Conservation (phyloP, 2,797 vertebrate genomes). For the Holocentrus rufus region DNA sequence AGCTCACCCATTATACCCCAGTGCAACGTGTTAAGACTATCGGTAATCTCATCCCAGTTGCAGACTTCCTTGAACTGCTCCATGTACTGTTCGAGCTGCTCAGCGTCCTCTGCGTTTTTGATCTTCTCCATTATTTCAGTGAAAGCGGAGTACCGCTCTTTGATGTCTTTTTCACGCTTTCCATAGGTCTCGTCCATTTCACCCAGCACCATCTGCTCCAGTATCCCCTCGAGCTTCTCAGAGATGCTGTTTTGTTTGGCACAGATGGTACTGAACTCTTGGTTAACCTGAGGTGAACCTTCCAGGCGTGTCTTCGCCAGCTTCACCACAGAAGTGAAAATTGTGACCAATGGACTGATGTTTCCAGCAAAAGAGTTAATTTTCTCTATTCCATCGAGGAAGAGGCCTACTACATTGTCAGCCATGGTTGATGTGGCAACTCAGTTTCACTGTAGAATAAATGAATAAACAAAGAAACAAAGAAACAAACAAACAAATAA, state of each 20-base stretch:
- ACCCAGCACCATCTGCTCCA: slow-evolving; percentile 50
- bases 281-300: slow-evolving; percentile 37
- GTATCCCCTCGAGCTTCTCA: slow-evolving; percentile 47
- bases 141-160: slow-evolving; percentile 61
- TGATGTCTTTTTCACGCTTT: slow-evolving; percentile 63
- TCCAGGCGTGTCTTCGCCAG: slow-evolving; percentile 54
- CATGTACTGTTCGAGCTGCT: slow-evolving; percentile 9
- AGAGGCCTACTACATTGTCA: too few species aligned
- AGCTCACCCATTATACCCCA: slow-evolving; percentile 41
- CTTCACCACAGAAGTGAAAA: slow-evolving; percentile 54
- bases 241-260: slow-evolving; percentile 62
- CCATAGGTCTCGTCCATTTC: slow-evolving; percentile 62
- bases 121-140: slow-evolving; percentile 56
- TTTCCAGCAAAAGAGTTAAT: slow-evolving; percentile 56
- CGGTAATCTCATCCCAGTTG: slow-evolving; percentile 45
- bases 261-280: slow-evolving; percentile 47
- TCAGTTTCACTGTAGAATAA: not conserved
- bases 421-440: slow-evolving; percentile 8
- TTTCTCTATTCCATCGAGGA: too few species aligned
- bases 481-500: too few species aligned
- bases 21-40: slow-evolving; percentile 61
- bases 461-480: too few species aligned
- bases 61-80: slow-evolving; percentile 55
- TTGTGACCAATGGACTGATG: slow-evolving; percentile 64
- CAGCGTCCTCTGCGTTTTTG: slow-evolving; percentile 22